Percentiles rank a stretch among this genome's conserved stretches.
These are phyloP conservation scores for Allygus modestus DNA, from an alignment of 2,888 invertebrate species.

Conservation along the genomic window DNA sequence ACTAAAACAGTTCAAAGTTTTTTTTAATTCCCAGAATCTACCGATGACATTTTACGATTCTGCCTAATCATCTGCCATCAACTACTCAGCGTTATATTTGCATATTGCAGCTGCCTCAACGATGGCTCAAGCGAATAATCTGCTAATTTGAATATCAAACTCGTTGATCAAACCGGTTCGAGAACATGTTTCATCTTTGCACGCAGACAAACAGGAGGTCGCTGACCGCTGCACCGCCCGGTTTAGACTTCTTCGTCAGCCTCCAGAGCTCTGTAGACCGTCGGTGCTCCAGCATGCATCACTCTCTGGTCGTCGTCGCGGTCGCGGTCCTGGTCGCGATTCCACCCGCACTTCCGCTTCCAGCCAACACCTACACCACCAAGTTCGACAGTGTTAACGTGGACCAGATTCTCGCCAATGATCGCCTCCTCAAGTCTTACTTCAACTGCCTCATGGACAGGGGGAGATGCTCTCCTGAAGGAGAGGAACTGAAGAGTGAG, in stretches of 20 bases:
- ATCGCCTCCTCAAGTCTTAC: conserved; percentile 41
- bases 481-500: conserved; percentile 53
- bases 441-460: conserved; percentile 47
- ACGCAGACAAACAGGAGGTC: not conserved
- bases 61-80: too few relatives aligned
- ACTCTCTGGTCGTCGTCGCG: not conserved
- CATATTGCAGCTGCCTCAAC: too few relatives aligned
- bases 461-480: conserved; percentile 19
- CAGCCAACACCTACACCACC: conserved; percentile 19
- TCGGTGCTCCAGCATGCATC: not conserved
- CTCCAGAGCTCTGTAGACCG: not conserved
- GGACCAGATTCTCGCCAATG: conserved; percentile 35
- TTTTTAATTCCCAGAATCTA: too few relatives aligned
- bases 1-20: too few relatives aligned
- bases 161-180: not conserved
- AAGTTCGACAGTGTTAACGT: conserved; percentile 38
- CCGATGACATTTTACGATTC: too few relatives aligned
- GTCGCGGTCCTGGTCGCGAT: not conserved
- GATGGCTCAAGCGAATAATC: too few relatives aligned
- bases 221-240: not conserved
- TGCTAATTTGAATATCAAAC: not conserved
- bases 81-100: too few relatives aligned
- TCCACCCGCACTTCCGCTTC: not conserved
- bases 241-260: not conserved
- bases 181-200: not conserved